A percentile compares a stretch with the other conserved stretches of the same genome.
Evolutionary conservation across 2,888 invertebrate genomes (phyloP).

Genomic region (Sipha maydis): DNA sequence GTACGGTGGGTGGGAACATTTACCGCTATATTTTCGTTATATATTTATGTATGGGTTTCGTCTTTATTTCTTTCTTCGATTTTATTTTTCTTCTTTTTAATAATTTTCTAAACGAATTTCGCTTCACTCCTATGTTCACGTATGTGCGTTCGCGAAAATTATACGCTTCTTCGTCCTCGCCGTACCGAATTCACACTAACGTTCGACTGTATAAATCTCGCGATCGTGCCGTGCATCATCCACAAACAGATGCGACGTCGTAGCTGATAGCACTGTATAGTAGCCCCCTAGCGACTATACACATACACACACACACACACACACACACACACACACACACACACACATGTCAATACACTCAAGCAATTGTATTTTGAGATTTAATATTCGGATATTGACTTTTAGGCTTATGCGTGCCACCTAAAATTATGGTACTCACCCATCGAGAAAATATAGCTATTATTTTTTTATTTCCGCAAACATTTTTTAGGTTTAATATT

Average conservation of each 20-base stretch:
- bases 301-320: slow-evolving; percentile 2
- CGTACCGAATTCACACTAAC: not conserved
- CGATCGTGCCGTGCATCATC: not conserved
- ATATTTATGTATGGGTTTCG: not conserved
- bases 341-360: not conserved
- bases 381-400: slow-evolving; percentile 20
- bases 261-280: not conserved
- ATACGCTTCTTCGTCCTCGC: not conserved
- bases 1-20: slow-evolving; percentile 2
- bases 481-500: not conserved
- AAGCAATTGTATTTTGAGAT: not conserved
- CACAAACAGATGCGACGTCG: slow-evolving; percentile 14
- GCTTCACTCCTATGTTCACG: not conserved
- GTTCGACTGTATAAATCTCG: not conserved
- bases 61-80: not conserved
- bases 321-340: not conserved
- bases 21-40: not conserved
- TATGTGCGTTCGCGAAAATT: not conserved
- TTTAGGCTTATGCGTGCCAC: not conserved
- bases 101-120: not conserved
- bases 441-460: not conserved
- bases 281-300: not conserved
- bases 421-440: not conserved
- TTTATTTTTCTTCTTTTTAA: not conserved
- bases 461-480: slow-evolving; percentile 34